Base-by-base conservation (phyloP, 2,888 invertebrate genomes). In the Morpho achilles region DNA sequence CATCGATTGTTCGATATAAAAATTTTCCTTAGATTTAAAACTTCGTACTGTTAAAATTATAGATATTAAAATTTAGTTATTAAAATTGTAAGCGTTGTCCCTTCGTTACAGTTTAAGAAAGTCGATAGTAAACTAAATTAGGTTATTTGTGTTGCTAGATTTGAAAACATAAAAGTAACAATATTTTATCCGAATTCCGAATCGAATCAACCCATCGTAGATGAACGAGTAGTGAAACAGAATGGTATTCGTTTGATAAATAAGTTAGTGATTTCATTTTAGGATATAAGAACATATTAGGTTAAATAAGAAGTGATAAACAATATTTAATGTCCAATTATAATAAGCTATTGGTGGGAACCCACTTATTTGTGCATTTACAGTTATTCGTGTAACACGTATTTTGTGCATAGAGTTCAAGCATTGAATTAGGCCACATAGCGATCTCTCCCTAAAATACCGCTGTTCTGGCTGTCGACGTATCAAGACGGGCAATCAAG, bases 371-470 rank as follows among this genome's bases (percentile, higher is more conserved):
- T 80, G 84, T 87, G 82, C 79, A 83, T 90, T 89, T 90, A 90
- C 90, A 90, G 90, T 90, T 90, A 90, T 79, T 82, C 87, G 84
- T 82, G 87, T 88, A 89, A 89, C 89, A 90, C 89, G 88, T 89
- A 90, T 90, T 88, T 90, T 89, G 90, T 90, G 89, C 87, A 90
- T 88, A 87, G 84, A 89, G 89, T 85, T 88, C 74, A 78, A 86
- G 86, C 86, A 86, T 87, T 87, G 90, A 91, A 91, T 91, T 91
- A 91, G 91, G 91, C 91, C 91, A 91, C 91, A 91, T 91, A 91
- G 91, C 91, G 90, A 91, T 91, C 90, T 91, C 91, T 91, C 91
- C 91, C 91, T 91, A 88, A 91, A 90, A 90, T 91, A 91, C 91
- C 91, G 91, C 91, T 90, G 90, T 84, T 89, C 87, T 87, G 88